Evolutionary conservation across 2,888 invertebrate species (phyloP).

Genomic region (Hofmannophila pseudospretella): DNA sequence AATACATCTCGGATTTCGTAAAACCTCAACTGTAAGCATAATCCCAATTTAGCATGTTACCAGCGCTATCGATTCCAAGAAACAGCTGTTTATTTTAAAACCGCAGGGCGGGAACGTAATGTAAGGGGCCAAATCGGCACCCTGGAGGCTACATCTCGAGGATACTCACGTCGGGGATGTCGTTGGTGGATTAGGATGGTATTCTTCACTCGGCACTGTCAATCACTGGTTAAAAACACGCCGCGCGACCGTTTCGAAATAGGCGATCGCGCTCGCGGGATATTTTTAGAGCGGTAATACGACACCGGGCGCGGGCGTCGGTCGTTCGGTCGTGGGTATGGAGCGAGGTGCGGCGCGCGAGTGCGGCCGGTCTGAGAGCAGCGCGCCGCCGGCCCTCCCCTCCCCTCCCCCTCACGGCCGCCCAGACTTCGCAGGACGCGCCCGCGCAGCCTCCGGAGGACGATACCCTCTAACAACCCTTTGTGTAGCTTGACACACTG

Average conservation of each 20-base stretch:
- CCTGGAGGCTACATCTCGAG: slow-evolving; percentile 23
- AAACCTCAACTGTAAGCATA: slow-evolving; percentile 36
- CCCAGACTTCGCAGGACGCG: slow-evolving; percentile 6
- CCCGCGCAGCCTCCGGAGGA: slow-evolving; percentile 33
- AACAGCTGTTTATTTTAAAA: slow-evolving; percentile 73
- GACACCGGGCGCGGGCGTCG: slow-evolving; percentile 70
- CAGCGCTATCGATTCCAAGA: slow-evolving; percentile 59
- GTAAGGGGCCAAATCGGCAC: slow-evolving; percentile 25
- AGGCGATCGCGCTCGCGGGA: slow-evolving; percentile 72
- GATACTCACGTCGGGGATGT: slow-evolving; percentile 60
- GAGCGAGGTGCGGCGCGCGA: slow-evolving; percentile 61
- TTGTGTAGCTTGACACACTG: slow-evolving; percentile 29
- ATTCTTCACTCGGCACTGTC: slow-evolving; percentile 74
- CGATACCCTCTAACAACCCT: slow-evolving; percentile 56
- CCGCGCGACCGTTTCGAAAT: slow-evolving; percentile 72
- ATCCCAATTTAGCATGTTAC: slow-evolving; percentile 66
- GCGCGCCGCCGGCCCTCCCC: slow-evolving; percentile 14
- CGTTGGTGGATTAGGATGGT: slow-evolving; percentile 42
- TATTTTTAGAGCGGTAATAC: slow-evolving; percentile 76
- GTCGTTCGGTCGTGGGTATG: slow-evolving; percentile 60
- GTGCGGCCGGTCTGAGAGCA: slow-evolving; percentile 30
- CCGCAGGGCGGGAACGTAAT: slow-evolving; percentile 53
- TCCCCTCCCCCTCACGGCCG: slow-evolving; percentile 13
- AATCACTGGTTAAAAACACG: slow-evolving; percentile 76
- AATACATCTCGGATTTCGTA: slow-evolving; percentile 46